phyloP scores from a whole-genome alignment of 2,113 vertebrate genomes.

The Cricetomys ansorgei region DNA sequence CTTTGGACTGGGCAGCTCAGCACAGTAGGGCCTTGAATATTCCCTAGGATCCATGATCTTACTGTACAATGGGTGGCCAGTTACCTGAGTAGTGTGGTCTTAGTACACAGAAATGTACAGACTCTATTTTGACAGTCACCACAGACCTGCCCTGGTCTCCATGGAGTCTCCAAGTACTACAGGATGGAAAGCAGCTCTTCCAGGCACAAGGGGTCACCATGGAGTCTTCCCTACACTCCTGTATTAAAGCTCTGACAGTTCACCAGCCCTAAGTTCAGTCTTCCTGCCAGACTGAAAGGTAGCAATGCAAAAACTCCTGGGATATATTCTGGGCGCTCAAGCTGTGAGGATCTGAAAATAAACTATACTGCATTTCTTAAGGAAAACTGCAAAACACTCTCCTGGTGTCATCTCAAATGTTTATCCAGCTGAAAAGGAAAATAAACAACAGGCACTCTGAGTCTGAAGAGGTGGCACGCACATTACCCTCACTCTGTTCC shows the following conservation, averaged over 20 bases:
- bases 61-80: background rate
- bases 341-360: too few species aligned
- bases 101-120: background rate
- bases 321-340: background rate
- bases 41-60: background rate
- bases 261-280: background rate
- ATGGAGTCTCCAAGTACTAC: accelerated
- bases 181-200: accelerated
- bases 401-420: background rate
- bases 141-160: accelerated
- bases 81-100: accelerated
- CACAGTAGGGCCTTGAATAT: background rate
- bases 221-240: background rate
- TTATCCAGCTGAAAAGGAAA: background rate
- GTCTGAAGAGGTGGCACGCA: background rate
- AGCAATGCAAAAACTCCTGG: accelerated
- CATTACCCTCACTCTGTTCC: background rate
- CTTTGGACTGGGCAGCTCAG: background rate
- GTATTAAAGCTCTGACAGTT: too few species aligned
- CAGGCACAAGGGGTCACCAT: too few species aligned
- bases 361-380: background rate
- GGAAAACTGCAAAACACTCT: background rate
- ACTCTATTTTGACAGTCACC: accelerated
- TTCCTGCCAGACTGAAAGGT: background rate
- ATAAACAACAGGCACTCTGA: background rate